Percentiles rank a stretch among this genome's conserved stretches.
Evolutionary conservation across 1,140 invertebrate genomes (phyloP).

Genomic region (Heliconius himera): DNA sequence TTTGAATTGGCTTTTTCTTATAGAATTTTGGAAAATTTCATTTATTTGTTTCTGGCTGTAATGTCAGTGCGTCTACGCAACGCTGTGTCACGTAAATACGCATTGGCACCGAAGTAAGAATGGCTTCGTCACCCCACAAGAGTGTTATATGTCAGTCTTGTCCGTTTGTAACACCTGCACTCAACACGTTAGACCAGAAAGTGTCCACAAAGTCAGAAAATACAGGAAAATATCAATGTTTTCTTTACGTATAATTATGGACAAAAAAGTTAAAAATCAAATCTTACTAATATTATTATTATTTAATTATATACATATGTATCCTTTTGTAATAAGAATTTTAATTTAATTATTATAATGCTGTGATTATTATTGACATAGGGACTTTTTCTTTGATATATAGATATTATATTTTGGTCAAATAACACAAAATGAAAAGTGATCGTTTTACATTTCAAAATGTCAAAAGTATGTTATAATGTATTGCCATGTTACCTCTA

Average conservation of each 20-base stretch:
- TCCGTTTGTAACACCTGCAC: slow-evolving; percentile 60
- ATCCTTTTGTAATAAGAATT: neutral
- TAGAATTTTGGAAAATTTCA: slow-evolving; percentile 29
- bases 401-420: no score
- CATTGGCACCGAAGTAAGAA: slow-evolving; percentile 64
- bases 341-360: no score
- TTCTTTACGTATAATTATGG: neutral
- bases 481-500: neutral
- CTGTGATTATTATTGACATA: no score
- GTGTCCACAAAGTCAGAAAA: neutral
- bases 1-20: slow-evolving; percentile 31
- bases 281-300: neutral
- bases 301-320: neutral
- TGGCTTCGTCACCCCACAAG: slow-evolving; percentile 65
- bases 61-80: slow-evolving; percentile 77
- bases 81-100: slow-evolving; percentile 48
- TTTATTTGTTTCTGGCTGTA: slow-evolving; percentile 38
- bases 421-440: neutral
- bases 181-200: slow-evolving; percentile 2
- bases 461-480: neutral
- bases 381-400: no score
- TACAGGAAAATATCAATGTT: neutral
- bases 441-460: neutral
- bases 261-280: neutral
- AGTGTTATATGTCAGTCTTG: slow-evolving; percentile 60